Evolutionary conservation across 2,888 invertebrate genomes (phyloP).

Genomic region (Pelosia muscerda): DNA sequence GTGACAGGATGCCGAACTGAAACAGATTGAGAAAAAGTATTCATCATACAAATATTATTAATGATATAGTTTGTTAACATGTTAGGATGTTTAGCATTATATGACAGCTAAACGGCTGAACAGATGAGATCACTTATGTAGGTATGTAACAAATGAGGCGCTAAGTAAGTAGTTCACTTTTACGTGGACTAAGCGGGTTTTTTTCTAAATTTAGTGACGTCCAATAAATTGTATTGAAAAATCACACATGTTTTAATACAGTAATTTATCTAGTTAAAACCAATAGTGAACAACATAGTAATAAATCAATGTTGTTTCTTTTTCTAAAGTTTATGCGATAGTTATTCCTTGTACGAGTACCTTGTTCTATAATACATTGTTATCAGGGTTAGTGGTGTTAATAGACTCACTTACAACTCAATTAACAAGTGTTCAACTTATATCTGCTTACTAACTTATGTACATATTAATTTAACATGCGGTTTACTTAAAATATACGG

Average conservation of each 20-base stretch:
- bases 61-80: background rate
- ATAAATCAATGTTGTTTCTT: background rate
- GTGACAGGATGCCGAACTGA: constrained; percentile 87
- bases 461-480: background rate
- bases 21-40: constrained; percentile 48
- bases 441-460: background rate
- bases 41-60: background rate
- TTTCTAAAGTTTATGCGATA: background rate
- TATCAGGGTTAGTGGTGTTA: background rate
- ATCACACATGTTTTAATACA: background rate
- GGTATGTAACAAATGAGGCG: too few relatives aligned
- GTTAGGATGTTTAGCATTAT: too few relatives aligned
- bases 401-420: background rate
- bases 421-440: background rate
- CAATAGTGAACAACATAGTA: background rate
- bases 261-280: background rate
- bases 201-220: background rate
- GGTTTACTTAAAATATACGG: background rate
- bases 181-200: too few relatives aligned
- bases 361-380: background rate
- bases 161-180: too few relatives aligned
- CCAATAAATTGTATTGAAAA: background rate
- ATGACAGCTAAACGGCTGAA: too few relatives aligned
- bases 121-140: too few relatives aligned
- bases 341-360: background rate